Percentiles rank a stretch among this genome's conserved stretches.
phyloP scores from a whole-genome alignment of 2,888 invertebrate genomes.

The Andrena fulva region DNA sequence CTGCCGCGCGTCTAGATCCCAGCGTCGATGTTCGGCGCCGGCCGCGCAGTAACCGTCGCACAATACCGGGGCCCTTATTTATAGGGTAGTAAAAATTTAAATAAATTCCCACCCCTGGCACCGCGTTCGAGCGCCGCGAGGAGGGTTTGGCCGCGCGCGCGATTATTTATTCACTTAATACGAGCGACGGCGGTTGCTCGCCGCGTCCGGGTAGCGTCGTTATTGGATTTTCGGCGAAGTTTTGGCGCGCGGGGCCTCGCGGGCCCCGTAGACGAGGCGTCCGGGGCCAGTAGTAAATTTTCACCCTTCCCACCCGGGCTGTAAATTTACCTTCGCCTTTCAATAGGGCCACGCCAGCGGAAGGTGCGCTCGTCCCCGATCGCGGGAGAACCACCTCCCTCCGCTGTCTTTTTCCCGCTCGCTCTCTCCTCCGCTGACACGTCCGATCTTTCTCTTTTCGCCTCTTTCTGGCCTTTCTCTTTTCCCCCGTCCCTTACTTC shows the following conservation, averaged over 20 bases:
- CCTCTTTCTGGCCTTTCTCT: constrained; percentile 33
- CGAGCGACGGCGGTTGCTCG: constrained; percentile 55
- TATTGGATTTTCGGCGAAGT: constrained; percentile 74
- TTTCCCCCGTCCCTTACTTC: constrained; percentile 2
- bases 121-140: constrained; percentile 27
- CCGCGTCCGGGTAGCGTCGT: constrained; percentile 49
- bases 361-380: constrained; percentile 39
- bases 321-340: constrained; percentile 80
- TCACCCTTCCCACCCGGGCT: constrained; percentile 77
- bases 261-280: constrained; percentile 52
- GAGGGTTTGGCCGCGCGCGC: constrained; percentile 43
- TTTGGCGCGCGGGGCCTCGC: constrained; percentile 59
- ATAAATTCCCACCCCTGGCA: constrained; percentile 71
- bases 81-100: constrained; percentile 78
- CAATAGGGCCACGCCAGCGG: constrained; percentile 69
- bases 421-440: background rate
- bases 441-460: constrained; percentile 6
- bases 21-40: constrained; percentile 52
- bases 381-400: constrained; percentile 31
- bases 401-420: background rate
- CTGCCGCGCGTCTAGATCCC: constrained; percentile 26
- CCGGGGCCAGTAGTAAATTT: constrained; percentile 77
- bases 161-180: constrained; percentile 78
- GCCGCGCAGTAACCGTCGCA: constrained; percentile 57
- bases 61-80: constrained; percentile 73